phyloP scores from a whole-genome alignment of 1,140 invertebrate genomes.

The Heliconius congener region DNA sequence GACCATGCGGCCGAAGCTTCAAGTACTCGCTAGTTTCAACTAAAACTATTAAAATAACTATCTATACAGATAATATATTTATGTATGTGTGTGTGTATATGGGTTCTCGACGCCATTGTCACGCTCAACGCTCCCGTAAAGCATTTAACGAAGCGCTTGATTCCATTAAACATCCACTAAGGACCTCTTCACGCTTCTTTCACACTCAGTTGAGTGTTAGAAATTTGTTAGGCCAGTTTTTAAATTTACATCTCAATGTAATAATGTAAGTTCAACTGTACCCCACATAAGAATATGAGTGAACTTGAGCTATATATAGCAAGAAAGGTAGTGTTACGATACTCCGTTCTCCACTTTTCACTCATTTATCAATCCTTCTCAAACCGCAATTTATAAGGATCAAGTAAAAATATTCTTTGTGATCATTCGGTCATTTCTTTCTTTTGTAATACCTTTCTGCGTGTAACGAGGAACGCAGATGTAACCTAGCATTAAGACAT shows the following conservation, averaged over 20 bases:
- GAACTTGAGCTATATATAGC: too few relatives aligned
- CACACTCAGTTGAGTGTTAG: neutral
- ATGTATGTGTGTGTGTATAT: neutral
- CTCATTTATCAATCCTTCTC: too few relatives aligned
- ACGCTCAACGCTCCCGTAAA: constrained; percentile 4
- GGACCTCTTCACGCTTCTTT: constrained; percentile 7
- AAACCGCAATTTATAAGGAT: too few relatives aligned
- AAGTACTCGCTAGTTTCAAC: neutral
- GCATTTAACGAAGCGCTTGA: constrained; percentile 12
- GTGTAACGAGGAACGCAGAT: too few relatives aligned
- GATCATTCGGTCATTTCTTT: too few relatives aligned
- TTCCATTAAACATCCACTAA: constrained; percentile 11
- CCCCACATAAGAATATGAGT: too few relatives aligned
- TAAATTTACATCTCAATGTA: neutral
- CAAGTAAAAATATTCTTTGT: too few relatives aligned
- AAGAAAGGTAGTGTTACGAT: too few relatives aligned
- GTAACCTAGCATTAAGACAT: too few relatives aligned
- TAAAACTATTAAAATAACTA: neutral
- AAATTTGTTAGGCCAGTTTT: constrained; percentile 1
- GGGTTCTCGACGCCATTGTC: neutral
- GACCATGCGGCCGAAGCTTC: too few relatives aligned
- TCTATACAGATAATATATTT: neutral
- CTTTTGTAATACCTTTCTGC: too few relatives aligned
- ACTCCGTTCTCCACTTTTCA: too few relatives aligned
- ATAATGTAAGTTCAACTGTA: neutral